Base-by-base conservation (phyloP, 30 jellyfish, hydroid and myxozoan species). In the Euphysa ruthae region DNA sequence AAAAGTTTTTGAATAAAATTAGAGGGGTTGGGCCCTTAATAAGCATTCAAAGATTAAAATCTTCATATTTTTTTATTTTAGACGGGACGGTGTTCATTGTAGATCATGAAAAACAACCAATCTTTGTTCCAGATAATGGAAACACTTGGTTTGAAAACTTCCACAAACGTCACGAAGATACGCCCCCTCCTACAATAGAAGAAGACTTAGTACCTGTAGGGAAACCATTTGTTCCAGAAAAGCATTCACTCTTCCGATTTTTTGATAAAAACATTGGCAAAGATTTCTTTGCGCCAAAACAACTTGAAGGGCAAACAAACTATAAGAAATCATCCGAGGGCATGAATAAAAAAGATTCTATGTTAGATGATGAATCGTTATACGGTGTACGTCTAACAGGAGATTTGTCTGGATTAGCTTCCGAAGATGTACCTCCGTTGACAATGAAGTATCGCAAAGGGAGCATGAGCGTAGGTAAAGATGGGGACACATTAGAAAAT, bases 141-240 rank as follows among this genome's bases (percentile, higher is more conserved):
- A 46, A 46, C 8, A 46, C 60, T 46, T 46, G 60, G 60, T 46
- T 46, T 29, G 23, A 4, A n/a, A 29, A 29, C 4, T 46, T n/a
- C 23, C 60, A 46, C 23, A 46, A 46, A 29, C 60, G 23, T 5
- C n/a, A n/a, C n/a, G n/a, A n/a, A n/a, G 60, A 46, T 2, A 46
- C 23, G 23, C 4, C 3, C 23, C 60, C 60, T 4, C 60, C 6
- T 10, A 29, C 23, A n/a, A 29, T 46, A 5, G 60, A 46, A 10
- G 16, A 14, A 31, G n/a, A n/a, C n/a, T n/a, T n/a, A n/a, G 19
- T 49, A 18, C 63, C 77, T 12, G 28, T 63, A 10, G 77, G 77
- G 58, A 63, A 63, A 15, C 77, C 77, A 15, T 63, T 63, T 43
- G 10, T 63, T 23, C 77, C 77, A 31, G 77, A 63, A 33, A 63